Evolutionary conservation across 2,797 vertebrate species (phyloP).

Genomic region (Anguilla megastoma): DNA sequence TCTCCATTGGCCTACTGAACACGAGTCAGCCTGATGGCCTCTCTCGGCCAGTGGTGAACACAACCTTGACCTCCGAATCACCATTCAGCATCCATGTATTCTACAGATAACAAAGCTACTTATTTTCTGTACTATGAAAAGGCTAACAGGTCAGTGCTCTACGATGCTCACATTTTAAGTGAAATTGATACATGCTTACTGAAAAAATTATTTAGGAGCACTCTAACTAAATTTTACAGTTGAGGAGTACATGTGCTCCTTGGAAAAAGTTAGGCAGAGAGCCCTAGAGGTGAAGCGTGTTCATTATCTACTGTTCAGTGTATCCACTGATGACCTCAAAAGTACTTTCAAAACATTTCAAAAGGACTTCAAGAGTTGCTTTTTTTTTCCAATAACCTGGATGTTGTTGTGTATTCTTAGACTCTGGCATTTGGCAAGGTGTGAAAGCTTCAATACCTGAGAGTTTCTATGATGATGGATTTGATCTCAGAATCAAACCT

Average conservation of each 20-base stretch:
- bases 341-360: background rate
- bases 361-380: background rate
- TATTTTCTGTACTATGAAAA: background rate
- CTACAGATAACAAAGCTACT: background rate
- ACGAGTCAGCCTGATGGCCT: background rate
- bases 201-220: too few relatives aligned
- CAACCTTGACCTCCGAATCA: background rate
- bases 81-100: background rate
- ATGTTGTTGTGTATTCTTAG: slow-evolving; percentile 12
- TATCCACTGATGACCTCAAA: too few relatives aligned
- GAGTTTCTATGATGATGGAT: slow-evolving; percentile 36
- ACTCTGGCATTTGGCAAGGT: slow-evolving; percentile 1
- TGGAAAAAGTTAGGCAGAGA: too few relatives aligned
- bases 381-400: background rate
- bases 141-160: background rate
- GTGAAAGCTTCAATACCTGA: background rate
- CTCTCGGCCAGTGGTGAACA: background rate
- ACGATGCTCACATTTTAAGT: too few relatives aligned
- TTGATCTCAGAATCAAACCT: background rate
- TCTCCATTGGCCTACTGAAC: slow-evolving; percentile 24
- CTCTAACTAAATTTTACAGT: too few relatives aligned
- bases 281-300: background rate
- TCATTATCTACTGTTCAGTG: background rate
- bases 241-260: too few relatives aligned
- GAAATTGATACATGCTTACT: too few relatives aligned